These are phyloP conservation scores for Mimachlamys varia DNA, from an alignment of 2,888 invertebrate species.

Conservation along the genomic window DNA sequence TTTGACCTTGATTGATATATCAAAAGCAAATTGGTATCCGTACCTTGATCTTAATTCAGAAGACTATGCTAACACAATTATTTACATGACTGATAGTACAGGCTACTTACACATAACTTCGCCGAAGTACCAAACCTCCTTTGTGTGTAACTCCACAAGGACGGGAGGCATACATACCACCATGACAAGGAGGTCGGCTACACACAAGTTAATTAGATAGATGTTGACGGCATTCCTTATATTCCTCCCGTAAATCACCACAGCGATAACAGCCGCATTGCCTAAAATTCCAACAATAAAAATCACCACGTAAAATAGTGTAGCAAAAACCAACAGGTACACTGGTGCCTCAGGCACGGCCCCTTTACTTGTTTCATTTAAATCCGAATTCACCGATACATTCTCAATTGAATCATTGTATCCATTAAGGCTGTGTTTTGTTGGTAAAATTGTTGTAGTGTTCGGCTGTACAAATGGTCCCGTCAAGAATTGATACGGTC, in stretches of 20 bases:
- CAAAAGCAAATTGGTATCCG: too few species aligned
- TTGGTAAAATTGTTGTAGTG: neutral
- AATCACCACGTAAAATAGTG: conserved; percentile 60
- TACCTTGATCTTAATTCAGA: too few species aligned
- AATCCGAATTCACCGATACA: neutral
- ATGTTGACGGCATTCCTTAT: conserved; percentile 63
- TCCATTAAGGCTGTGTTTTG: neutral
- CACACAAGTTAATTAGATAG: conserved; percentile 63
- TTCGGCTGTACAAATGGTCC: neutral
- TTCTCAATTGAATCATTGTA: neutral
- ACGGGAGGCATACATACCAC: conserved; percentile 66
- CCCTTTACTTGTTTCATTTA: neutral
- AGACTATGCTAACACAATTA: too few species aligned
- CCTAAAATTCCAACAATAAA: conserved; percentile 65
- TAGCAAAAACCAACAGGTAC: conserved; percentile 58
- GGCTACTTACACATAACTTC: conserved; percentile 67
- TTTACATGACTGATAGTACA: too few species aligned
- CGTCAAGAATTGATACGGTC: neutral
- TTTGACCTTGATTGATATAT: too few species aligned
- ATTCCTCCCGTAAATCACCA: conserved; percentile 55
- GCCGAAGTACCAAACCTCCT: conserved; percentile 67
- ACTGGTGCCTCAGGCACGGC: conserved; percentile 57
- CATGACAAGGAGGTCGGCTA: conserved; percentile 66
- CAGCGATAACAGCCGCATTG: conserved; percentile 60
- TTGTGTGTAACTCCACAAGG: conserved; percentile 62